Percentiles rank a stretch among this genome's conserved stretches.
Evolutionary conservation across 2,888 invertebrate genomes (phyloP).

Genomic region (Pedicia rivosa): DNA sequence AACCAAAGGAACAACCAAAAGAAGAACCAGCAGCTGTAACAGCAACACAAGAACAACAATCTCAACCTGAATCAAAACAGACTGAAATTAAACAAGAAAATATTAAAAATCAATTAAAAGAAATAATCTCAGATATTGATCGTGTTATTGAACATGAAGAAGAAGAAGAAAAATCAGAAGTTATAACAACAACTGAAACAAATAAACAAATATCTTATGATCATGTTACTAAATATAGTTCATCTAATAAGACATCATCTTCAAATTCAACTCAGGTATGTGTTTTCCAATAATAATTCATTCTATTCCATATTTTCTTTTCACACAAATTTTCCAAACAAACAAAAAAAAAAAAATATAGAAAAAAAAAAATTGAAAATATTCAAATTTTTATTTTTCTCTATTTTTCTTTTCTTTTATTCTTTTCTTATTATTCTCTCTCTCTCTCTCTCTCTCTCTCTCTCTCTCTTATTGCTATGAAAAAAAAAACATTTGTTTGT

Average conservation of each 20-base stretch:
- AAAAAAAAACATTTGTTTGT: too few relatives aligned
- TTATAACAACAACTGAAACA: not conserved
- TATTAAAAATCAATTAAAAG: slow-evolving; percentile 38
- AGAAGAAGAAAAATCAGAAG: slow-evolving; percentile 14
- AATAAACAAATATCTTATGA: not conserved
- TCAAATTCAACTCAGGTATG: slow-evolving; percentile 1
- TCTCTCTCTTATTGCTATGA: too few relatives aligned
- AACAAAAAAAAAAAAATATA: not conserved
- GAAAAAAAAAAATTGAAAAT: not conserved
- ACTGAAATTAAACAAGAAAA: slow-evolving; percentile 35
- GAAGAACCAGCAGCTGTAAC: not conserved
- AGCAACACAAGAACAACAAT: not conserved
- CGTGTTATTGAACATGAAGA: slow-evolving; percentile 36
- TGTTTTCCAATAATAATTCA: not conserved
- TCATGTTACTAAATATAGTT: slow-evolving; percentile 3
- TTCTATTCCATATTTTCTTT: too few relatives aligned
- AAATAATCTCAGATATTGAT: slow-evolving; percentile 44
- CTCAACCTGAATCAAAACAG: not conserved
- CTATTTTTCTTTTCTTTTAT: too few relatives aligned
- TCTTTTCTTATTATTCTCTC: too few relatives aligned
- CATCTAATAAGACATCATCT: not conserved
- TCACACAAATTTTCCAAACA: too few relatives aligned
- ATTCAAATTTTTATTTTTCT: too few relatives aligned
- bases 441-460: too few relatives aligned
- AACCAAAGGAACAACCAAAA: slow-evolving; percentile 1